Evolutionary conservation across 2,888 invertebrate species (phyloP).

Genomic region (Bembecia ichneumoniformis): DNA sequence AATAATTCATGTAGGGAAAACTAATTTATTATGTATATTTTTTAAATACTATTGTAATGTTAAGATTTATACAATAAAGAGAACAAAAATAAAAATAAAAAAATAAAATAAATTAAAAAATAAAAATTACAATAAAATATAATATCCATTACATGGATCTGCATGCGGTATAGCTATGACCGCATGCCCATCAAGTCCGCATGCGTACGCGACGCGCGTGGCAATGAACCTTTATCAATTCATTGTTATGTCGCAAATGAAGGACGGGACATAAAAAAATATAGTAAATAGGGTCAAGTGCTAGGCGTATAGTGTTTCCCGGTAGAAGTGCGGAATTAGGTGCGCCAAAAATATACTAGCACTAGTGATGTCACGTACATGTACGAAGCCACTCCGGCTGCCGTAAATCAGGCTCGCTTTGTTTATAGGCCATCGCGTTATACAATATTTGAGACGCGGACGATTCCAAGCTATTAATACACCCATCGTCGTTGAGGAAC

Average conservation of each 20-base stretch:
- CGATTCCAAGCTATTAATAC: conserved; percentile 22
- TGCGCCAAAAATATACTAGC: conserved; percentile 28
- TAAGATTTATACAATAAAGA: conserved; percentile 57
- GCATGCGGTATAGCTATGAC: conserved; percentile 20
- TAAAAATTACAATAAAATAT: conserved; percentile 18
- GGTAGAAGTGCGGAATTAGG: conserved; percentile 17
- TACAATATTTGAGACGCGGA: conserved; percentile 30
- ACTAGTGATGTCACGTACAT: conserved; percentile 40
- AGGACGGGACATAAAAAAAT: conserved; percentile 25
- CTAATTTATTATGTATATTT: conserved; percentile 58
- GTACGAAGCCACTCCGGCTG: conserved; percentile 49
- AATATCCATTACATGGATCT: conserved; percentile 6
- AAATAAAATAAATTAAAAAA: conserved; percentile 15
- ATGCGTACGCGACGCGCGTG: conserved; percentile 35
- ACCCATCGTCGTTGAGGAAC: not conserved
- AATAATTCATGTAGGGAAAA: conserved; percentile 35
- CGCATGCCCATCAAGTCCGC: conserved; percentile 42
- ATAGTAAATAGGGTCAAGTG: conserved; percentile 51
- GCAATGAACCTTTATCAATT: conserved; percentile 56
- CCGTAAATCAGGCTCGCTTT: conserved; percentile 40
- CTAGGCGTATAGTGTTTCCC: conserved; percentile 55
- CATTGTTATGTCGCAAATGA: conserved; percentile 25
- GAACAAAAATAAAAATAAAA: conserved; percentile 28
- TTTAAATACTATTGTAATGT: conserved; percentile 66
- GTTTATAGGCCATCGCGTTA: conserved; percentile 52